phyloP scores from a whole-genome alignment of 2,888 invertebrate species.

The Heliconius ismenius region DNA sequence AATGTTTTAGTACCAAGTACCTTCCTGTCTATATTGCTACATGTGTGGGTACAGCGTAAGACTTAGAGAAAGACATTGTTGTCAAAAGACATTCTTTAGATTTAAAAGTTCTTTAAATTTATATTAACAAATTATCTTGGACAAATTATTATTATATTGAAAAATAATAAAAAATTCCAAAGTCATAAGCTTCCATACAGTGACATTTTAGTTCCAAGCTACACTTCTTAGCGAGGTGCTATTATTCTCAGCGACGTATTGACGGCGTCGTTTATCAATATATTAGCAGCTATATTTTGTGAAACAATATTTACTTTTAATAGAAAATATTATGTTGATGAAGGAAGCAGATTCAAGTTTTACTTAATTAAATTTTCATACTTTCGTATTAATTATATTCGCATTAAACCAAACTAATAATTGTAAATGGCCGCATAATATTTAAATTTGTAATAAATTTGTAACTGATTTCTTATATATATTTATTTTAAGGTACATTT shows the following conservation, averaged over 20 bases:
- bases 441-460: too few relatives aligned
- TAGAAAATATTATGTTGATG: not conserved
- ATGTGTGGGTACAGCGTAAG: not conserved
- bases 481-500: too few relatives aligned
- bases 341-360: not conserved
- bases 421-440: too few relatives aligned
- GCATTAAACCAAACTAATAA: too few relatives aligned
- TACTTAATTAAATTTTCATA: not conserved
- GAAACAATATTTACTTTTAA: conserved; percentile 9
- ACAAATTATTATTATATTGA: not conserved
- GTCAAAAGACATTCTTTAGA: not conserved
- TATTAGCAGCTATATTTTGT: conserved; percentile 36
- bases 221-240: conserved; percentile 16
- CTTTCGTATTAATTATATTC: too few relatives aligned
- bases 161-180: not conserved
- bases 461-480: too few relatives aligned
- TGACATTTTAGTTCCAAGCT: conserved; percentile 15
- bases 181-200: not conserved
- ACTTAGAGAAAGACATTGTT: not conserved
- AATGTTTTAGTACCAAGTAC: not conserved
- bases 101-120: not conserved
- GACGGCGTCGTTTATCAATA: conserved; percentile 37
- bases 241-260: conserved; percentile 38
- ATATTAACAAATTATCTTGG: not conserved
- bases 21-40: too few relatives aligned